Conservation (phyloP, 2,888 invertebrate genomes). For the Tipula confusa region DNA sequence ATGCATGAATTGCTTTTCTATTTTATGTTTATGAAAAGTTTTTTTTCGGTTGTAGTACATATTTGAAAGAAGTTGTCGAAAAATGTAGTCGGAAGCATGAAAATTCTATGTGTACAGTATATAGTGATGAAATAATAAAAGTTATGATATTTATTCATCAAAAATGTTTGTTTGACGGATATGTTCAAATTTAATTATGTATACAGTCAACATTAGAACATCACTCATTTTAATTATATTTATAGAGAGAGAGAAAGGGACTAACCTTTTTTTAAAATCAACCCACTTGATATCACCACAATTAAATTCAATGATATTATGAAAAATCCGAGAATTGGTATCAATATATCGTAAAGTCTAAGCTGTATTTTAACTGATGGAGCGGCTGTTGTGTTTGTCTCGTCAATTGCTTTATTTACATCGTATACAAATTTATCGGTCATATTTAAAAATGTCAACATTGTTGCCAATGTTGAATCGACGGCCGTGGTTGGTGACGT, state of each 20-base stretch:
- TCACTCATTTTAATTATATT: too few species aligned
- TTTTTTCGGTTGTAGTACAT: neutral
- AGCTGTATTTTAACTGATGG: slow-evolving; percentile 42
- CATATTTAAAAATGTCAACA: neutral
- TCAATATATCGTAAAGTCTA: slow-evolving; percentile 53
- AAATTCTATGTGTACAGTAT: too few species aligned
- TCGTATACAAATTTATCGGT: neutral
- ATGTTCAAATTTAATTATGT: neutral
- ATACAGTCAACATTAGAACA: too few species aligned
- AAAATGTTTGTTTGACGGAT: neutral
- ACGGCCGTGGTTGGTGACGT: too few species aligned
- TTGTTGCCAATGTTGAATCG: neutral
- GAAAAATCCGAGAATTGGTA: slow-evolving; percentile 55
- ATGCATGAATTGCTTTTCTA: neutral
- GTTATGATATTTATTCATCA: neutral
- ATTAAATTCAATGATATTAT: slow-evolving; percentile 58
- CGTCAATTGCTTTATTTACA: neutral
- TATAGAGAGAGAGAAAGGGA: neutral
- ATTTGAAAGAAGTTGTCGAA: too few species aligned
- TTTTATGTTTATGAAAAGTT: neutral
- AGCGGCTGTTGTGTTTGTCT: neutral
- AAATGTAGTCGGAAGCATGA: too few species aligned
- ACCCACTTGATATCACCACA: slow-evolving; percentile 63
- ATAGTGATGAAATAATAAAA: neutral
- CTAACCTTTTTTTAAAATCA: slow-evolving; percentile 59